Conservation (phyloP, 2,113 vertebrate genomes). For the Dasyprocta punctata region DNA sequence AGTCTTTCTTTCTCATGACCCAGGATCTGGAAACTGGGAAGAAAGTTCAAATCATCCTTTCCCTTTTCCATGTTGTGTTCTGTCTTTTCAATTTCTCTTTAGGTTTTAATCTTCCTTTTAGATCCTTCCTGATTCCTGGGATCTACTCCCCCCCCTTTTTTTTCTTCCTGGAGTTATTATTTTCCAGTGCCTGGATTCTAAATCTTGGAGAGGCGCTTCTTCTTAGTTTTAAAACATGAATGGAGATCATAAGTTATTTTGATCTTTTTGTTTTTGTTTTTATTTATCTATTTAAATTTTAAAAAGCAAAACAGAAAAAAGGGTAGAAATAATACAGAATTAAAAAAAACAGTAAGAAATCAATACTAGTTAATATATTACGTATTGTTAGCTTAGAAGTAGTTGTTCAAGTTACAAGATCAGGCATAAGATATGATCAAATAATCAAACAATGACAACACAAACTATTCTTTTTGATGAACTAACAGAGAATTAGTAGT, state of each 20-base stretch:
- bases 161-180: neutral
- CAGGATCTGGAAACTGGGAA: neutral
- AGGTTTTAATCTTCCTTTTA: neutral
- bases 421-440: too few species aligned
- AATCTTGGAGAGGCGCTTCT: neutral
- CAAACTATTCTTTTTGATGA: too few species aligned
- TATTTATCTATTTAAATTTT: too few species aligned
- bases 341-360: too few species aligned
- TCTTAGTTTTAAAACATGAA: neutral
- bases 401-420: too few species aligned
- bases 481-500: too few species aligned
- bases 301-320: too few species aligned
- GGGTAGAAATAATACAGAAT: too few species aligned
- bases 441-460: too few species aligned
- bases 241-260: neutral
- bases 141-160: neutral
- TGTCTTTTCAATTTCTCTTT: neutral
- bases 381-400: too few species aligned
- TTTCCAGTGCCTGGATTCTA: neutral
- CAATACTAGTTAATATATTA: too few species aligned
- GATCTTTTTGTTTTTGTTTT: neutral
- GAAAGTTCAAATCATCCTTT: neutral
- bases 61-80: neutral
- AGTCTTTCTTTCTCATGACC: neutral
- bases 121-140: neutral